A percentile compares a stretch with the other conserved stretches of the same genome.
Evolutionary conservation across 2,888 invertebrate genomes (phyloP).

Genomic region (Pterobdella sp.): DNA sequence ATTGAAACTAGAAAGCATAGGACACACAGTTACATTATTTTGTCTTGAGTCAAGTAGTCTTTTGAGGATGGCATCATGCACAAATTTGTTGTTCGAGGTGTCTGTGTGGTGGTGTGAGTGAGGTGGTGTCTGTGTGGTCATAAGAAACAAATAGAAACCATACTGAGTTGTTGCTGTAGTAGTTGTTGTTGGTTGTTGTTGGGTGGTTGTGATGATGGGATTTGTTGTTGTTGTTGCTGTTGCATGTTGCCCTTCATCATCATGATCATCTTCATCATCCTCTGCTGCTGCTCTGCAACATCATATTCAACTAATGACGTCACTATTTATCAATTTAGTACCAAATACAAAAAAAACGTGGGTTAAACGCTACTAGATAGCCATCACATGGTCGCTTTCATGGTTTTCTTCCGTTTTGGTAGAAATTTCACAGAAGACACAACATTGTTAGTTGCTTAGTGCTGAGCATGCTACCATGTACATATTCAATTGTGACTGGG

Average conservation of each 20-base stretch:
- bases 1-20: too few relatives aligned
- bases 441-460: too few relatives aligned
- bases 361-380: too few relatives aligned
- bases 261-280: not conserved
- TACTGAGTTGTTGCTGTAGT: constrained; percentile 52
- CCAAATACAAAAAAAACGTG: too few relatives aligned
- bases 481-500: not conserved
- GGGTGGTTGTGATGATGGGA: constrained; percentile 15
- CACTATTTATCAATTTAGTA: too few relatives aligned
- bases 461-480: not conserved
- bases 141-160: not conserved
- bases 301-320: too few relatives aligned
- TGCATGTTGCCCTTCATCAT: not conserved
- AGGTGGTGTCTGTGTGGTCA: not conserved
- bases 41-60: not conserved
- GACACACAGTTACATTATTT: too few relatives aligned
- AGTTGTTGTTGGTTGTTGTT: constrained; percentile 30
- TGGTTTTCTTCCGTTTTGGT: too few relatives aligned
- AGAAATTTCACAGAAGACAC: too few relatives aligned
- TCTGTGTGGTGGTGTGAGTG: not conserved
- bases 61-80: not conserved
- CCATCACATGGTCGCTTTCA: too few relatives aligned
- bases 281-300: not conserved
- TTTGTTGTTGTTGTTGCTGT: not conserved
- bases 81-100: not conserved